These are phyloP conservation scores for Cremastinae sp. DNA, from an alignment of 2,888 invertebrate genomes.

Conservation along the genomic window DNA sequence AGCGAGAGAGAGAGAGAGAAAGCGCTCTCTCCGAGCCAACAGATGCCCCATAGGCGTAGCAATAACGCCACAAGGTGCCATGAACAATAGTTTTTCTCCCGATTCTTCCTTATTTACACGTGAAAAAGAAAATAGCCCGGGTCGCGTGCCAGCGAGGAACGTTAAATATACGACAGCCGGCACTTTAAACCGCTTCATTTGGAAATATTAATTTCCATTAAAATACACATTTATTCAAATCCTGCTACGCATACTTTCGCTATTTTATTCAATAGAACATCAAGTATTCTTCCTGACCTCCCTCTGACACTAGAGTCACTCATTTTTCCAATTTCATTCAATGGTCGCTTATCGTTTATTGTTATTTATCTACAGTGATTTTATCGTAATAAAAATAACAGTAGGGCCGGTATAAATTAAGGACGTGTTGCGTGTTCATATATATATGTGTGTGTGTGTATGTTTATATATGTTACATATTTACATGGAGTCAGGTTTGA, in stretches of 20 bases:
- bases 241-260: no score
- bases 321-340: slow-evolving; percentile 66
- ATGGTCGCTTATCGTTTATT: slow-evolving; percentile 72
- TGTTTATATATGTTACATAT: slow-evolving; percentile 55
- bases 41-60: slow-evolving; percentile 79
- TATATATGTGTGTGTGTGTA: slow-evolving; percentile 20
- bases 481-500: slow-evolving; percentile 51
- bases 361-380: slow-evolving; percentile 75
- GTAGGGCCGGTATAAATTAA: slow-evolving; percentile 65
- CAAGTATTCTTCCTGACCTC: neutral
- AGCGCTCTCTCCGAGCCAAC: slow-evolving; percentile 64
- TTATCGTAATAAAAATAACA: slow-evolving; percentile 76
- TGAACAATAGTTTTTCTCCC: slow-evolving; percentile 60
- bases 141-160: slow-evolving; percentile 69
- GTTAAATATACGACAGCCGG: slow-evolving; percentile 29
- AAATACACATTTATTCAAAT: no score
- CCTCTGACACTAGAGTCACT: neutral
- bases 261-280: neutral
- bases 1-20: slow-evolving; percentile 38
- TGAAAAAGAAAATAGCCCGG: slow-evolving; percentile 29
- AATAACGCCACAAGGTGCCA: slow-evolving; percentile 34
- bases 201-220: no score
- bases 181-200: slow-evolving; percentile 12
- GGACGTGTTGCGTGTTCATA: slow-evolving; percentile 41
- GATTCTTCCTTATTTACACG: slow-evolving; percentile 8